phyloP scores from a whole-genome alignment of 2,888 invertebrate genomes.

The Bursaphelenchus okinawaensis region DNA sequence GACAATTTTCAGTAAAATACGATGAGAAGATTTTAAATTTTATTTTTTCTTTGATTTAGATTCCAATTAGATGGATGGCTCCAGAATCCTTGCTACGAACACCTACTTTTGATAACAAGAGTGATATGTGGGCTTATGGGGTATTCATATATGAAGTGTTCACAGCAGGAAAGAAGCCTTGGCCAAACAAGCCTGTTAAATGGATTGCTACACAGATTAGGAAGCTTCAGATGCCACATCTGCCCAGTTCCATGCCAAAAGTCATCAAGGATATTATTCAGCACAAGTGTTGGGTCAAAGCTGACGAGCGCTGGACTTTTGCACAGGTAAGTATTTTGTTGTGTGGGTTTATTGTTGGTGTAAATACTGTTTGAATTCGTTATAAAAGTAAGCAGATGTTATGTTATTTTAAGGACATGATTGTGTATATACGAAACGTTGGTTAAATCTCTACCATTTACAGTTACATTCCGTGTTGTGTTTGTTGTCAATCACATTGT shows the following conservation, averaged over 20 bases:
- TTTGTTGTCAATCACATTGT: not conserved
- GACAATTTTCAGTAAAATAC: no score
- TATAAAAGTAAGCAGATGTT: no score
- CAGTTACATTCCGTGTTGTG: not conserved
- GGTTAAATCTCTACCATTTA: no score
- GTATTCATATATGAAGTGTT: conserved; percentile 23
- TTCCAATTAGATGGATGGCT: conserved; percentile 23
- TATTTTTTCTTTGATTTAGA: no score
- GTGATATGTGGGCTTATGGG: conserved; percentile 23
- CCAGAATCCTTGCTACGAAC: conserved; percentile 17
- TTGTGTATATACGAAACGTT: no score
- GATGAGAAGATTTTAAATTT: no score
- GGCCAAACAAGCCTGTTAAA: conserved; percentile 20
- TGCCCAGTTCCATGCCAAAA: not conserved
- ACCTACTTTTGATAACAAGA: conserved; percentile 17
- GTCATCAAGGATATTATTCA: not conserved
- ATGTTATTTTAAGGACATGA: no score
- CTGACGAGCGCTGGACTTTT: not conserved
- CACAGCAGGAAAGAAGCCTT: conserved; percentile 22
- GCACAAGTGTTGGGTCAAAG: not conserved
- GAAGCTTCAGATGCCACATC: not conserved
- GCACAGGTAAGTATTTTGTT: not conserved
- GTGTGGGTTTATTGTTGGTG: no score
- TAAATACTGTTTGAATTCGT: no score
- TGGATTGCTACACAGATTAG: conserved; percentile 15